Base-by-base conservation (phyloP, 2,797 vertebrate genomes). In the Smutsia temminckii region DNA sequence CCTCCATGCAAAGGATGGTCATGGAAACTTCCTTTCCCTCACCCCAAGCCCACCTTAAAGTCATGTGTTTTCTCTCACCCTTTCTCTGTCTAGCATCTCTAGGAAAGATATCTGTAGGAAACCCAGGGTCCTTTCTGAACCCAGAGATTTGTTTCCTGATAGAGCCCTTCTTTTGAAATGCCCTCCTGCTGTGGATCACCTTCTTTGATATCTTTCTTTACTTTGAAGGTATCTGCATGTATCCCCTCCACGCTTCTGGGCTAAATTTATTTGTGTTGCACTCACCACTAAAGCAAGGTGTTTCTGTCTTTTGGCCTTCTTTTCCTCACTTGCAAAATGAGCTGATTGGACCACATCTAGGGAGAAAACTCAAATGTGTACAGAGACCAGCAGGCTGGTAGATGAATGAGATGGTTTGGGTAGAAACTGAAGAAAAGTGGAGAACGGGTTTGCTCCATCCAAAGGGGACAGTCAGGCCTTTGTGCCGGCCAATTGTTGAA, bases 131-230 rank as follows among this genome's bases (percentile, higher is more conserved):
- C 61, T 17, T 11, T 74, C 34, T 59, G 59, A 87, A 59, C 55
- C n/a, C 37, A 11, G 17, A 37, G 27, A 23, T 55, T 57, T 37
- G 32, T 29, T 66, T 93, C 69, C 7, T 3, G 2, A 32, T 1
- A 27, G 46, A 42, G 46, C 3, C 68, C n/a, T 74, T 18, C 72
- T 75, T 55, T 49, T 29, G 80, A 89, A 23, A 46, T 1, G 27
- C 2, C 37, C 40, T 25, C 21, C 2, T 1, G 37, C 61, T 6
- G 2, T 2, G 6, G 63, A 20, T 3, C 21, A 18, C 59, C n/a
- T 78, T 49, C 29, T 55, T 57, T 34, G 55, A 2, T 17, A 1
- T 16, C 34, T 53, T 21, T 63, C 64, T 79, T 86, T 37, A 0
- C 20, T 23, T 9, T 16, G 88, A 89, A 3, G 51, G 32, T 6